Base-by-base conservation (phyloP, 2,888 invertebrate species). In the Andricus curvator region DNA sequence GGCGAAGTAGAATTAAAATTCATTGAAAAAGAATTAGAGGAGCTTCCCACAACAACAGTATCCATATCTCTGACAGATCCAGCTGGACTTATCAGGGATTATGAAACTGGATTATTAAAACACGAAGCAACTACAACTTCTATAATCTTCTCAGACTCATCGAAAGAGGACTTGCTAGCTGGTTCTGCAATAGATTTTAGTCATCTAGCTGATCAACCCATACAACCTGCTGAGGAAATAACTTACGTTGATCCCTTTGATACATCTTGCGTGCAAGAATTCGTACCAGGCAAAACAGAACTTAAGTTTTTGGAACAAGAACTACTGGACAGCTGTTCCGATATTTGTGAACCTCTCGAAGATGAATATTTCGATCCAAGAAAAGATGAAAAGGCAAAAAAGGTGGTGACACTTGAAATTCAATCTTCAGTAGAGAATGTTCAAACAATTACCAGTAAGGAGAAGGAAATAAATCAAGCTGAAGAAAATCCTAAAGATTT, bases 331-430 rank as follows among this genome's bases (percentile, higher is more conserved):
- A 89, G 91, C 33, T 85, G 56, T 15, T 84, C 86, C 8, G 85
- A 86, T 20, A 93, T 94, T 76, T 93, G 94, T 83, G 93, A 93
- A 66, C 94, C 94, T 15, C 92, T 95, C 2, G 95, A 95, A 88
- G 97, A 97, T 93, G 96, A 96, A 77, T 97, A 97, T 88, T 97
- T 97, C 90, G 96, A 97, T 93, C 97, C 97, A 1, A 94, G 97
- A 82, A 96, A 94, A 82, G 96, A 96, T 81, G 88, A 84, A 68
- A 37, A 48, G 48, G 4, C 60, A 37, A 80, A 62, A 56, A 82
- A 25, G 48, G 17, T 48, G 17, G 48, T 48, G 48, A 17, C 5
- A 5, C 1, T 11, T 17, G 48, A 48, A 48, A 48, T 17, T 17
- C 48, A 48, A 17, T 17, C 4, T 48, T 48, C 70, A 17, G 41